Base-by-base conservation (phyloP, 1,140 invertebrate genomes). In the Brachionus sp. region DNA sequence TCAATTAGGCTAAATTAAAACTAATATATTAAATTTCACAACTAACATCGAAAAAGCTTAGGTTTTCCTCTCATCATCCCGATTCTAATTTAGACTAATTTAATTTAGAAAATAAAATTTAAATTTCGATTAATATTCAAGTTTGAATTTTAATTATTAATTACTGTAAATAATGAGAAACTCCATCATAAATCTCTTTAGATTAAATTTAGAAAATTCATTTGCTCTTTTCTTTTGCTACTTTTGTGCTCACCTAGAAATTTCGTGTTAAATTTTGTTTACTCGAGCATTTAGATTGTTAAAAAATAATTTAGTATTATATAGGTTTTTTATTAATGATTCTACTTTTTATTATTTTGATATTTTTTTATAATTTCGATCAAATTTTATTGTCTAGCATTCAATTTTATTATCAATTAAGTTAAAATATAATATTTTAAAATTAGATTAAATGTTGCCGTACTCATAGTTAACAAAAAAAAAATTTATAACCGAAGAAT, bases 361-460 rank as follows among this genome's bases (percentile, higher is more conserved):
- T 66, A 33, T 66, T 66, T 70, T 70, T 70, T 1, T 37, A 39
- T 39, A 4, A 3, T 37, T 70, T 70, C 66, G 25, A 33, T 66
- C 64, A 66, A 66, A 66, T 66, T 66, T 19, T 37, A 70, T 70
- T 39, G 66, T 70, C 66, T 70, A 70, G 66, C 29, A 70, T 70
- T 70, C 66, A 70, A 70, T 70, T 70, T 70, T 70, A 70, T 70
- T 70, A 70, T 70, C 66, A 70, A 70, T 70, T 70, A 39, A 70
- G 66, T 70, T 70, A 33, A 70, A 70, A 70, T 70, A 70, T 37
- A 70, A 70, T 57, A 57, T 35, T 66, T 66, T 70, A 44, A 70
- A 70, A 70, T 70, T 70, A 70, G 66, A 70, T 70, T 70, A 70
- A 57, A 57, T 57, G 50, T 57, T 57, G 50, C 50, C 50, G 50